Base-by-base conservation (phyloP, 1,140 invertebrate genomes). In the Zophobas atratus region DNA sequence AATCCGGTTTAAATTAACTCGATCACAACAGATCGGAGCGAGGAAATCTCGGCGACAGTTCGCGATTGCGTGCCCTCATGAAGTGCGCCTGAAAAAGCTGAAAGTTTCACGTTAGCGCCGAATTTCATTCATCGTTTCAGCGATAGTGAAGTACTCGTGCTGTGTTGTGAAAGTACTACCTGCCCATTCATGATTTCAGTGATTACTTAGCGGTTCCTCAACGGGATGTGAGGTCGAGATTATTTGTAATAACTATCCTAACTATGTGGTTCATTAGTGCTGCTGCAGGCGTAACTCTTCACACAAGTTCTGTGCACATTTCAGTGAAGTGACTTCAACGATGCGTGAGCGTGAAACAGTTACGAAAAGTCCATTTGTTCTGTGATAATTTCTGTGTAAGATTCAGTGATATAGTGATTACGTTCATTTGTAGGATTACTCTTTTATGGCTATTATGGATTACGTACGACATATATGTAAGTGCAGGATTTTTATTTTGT, bases 331-430 rank as follows among this genome's bases (percentile, higher is more conserved):
- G 60, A 67, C 60, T 67, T 67, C 60, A 67, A 67, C 39, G 60
- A 67, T 67, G 60, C 60, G 60, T 67, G 60, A 67, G 60, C 60
- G 60, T 67, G 60, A 67, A 67, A 67, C 60, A 43, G 60, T 41
- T 43, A 41, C n/a, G 39, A 63, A 67, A 67, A 67, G 20, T 51
- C 20, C 6, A 51, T 51, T 51, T 51, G 49, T 41, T 67, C 60
- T 67, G 60, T 67, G 60, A 67, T 67, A 67, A 67, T 6, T 63
- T 39, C 57, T 41, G 57, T 63, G 57, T 36, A 43, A 51, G 20
- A 46, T 46, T 60, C 56, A 67, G 60, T 67, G 60, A 67, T 67
- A 48, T 67, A 32, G 60, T 67, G 60, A 67, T 67, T 33, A 33
- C 6, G 3, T 67, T 43, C 6, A 39, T 43, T 67, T 6, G 4